These are phyloP conservation scores for Hipparchia sbordonii DNA, from an alignment of 2,888 invertebrate genomes.

Conservation along the genomic window DNA sequence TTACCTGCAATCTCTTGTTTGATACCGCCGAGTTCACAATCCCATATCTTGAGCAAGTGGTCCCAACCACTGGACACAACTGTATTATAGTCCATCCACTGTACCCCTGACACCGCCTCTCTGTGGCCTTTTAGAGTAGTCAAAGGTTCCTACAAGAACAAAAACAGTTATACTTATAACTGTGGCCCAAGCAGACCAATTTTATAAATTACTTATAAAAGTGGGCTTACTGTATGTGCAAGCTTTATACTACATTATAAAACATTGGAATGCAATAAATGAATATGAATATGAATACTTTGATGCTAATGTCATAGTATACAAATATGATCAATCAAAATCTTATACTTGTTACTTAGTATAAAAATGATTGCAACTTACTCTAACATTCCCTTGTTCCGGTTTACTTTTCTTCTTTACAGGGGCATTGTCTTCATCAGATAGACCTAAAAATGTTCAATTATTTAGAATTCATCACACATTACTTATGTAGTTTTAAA, in stretches of 20 bases:
- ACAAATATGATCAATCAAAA: too few species aligned
- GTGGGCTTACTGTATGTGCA: too few species aligned
- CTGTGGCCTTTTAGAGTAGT: conserved; percentile 96
- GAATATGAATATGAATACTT: too few species aligned
- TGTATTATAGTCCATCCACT: conserved; percentile 91
- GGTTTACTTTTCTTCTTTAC: conserved; percentile 84
- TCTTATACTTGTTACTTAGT: too few species aligned
- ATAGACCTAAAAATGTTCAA: conserved; percentile 61
- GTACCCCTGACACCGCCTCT: conserved; percentile 92
- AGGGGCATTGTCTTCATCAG: conserved; percentile 82
- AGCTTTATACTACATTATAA: too few species aligned
- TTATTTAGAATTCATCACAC: background rate
- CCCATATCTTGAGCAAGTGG: conserved; percentile 97
- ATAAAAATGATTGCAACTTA: conserved; percentile 53
- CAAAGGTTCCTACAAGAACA: conserved; percentile 86
- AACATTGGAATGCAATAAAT: too few species aligned
- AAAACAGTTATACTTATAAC: background rate
- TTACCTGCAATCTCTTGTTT: conserved; percentile 88
- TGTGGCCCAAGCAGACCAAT: background rate
- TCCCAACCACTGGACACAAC: conserved; percentile 97
- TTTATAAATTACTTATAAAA: too few species aligned
- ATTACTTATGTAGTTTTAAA: background rate
- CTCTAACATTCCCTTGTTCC: conserved; percentile 83
- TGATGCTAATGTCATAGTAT: too few species aligned
- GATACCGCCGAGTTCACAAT: conserved; percentile 91